Evolutionary conservation across 2,888 invertebrate species (phyloP).

Genomic region (Euzetes globulus): DNA sequence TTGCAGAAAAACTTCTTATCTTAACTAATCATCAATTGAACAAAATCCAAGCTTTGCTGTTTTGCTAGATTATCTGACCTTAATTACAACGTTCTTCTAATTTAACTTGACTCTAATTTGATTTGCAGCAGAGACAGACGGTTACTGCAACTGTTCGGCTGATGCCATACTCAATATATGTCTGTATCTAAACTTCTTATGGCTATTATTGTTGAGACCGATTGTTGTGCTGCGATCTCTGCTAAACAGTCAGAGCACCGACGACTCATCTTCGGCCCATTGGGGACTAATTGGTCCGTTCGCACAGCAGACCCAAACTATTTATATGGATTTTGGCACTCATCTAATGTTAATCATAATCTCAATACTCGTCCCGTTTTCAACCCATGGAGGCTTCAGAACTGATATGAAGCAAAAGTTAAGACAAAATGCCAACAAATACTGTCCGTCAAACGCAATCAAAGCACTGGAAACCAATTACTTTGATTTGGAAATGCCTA

Average conservation of each 20-base stretch:
- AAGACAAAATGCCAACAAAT: background rate
- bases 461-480: conserved; percentile 23
- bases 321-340: conserved; percentile 41
- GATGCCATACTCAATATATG: conserved; percentile 30
- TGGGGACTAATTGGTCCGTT: background rate
- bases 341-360: conserved; percentile 40
- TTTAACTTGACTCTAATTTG: background rate
- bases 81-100: background rate
- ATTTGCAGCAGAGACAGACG: background rate
- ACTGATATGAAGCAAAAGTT: conserved; percentile 9
- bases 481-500: background rate
- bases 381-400: conserved; percentile 44
- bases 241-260: conserved; percentile 34
- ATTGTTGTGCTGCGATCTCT: conserved; percentile 39
- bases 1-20: no score
- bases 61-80: background rate
- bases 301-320: conserved; percentile 18
- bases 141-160: conserved; percentile 28
- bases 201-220: conserved; percentile 41
- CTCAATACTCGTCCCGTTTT: conserved; percentile 48
- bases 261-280: conserved; percentile 26
- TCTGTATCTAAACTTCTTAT: conserved; percentile 41
- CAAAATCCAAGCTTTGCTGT: no score
- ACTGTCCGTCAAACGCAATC: background rate
- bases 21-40: no score